Percentiles rank a stretch among this genome's conserved stretches.
Evolutionary conservation across 2,113 vertebrate genomes (phyloP).

Genomic region (Rissa tridactyla): DNA sequence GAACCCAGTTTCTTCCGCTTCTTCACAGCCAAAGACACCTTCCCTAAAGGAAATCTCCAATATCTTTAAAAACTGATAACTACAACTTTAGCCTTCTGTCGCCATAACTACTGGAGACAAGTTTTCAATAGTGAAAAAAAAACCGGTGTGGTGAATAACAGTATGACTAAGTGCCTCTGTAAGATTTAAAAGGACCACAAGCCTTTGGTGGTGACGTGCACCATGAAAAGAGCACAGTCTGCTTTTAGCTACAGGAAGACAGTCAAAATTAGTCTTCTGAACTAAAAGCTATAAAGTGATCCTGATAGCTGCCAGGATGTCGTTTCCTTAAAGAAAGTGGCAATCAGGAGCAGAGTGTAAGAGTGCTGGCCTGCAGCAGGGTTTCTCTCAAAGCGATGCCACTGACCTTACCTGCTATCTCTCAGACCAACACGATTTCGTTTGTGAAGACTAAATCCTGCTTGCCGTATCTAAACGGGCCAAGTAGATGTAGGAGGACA

Average conservation of each 20-base stretch:
- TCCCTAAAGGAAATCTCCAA: accelerated
- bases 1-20: accelerated
- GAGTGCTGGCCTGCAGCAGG: accelerated
- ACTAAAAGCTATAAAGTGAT: neutral
- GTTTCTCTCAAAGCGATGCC: neutral
- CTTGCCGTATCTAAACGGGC: neutral
- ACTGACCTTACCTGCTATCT: too few relatives aligned
- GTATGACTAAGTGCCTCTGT: neutral
- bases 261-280: neutral
- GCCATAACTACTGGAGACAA: accelerated
- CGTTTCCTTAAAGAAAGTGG: accelerated
- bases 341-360: accelerated
- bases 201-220: too few relatives aligned
- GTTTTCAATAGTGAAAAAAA: neutral
- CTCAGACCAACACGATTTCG: accelerated
- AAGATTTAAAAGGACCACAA: neutral
- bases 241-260: neutral
- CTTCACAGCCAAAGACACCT: neutral
- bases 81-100: neutral
- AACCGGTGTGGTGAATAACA: accelerated
- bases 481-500: neutral
- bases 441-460: neutral
- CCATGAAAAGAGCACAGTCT: accelerated
- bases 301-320: accelerated
- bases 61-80: accelerated